These are phyloP conservation scores for Myopa testacea DNA, from an alignment of 2,888 invertebrate genomes.

Conservation along the genomic window DNA sequence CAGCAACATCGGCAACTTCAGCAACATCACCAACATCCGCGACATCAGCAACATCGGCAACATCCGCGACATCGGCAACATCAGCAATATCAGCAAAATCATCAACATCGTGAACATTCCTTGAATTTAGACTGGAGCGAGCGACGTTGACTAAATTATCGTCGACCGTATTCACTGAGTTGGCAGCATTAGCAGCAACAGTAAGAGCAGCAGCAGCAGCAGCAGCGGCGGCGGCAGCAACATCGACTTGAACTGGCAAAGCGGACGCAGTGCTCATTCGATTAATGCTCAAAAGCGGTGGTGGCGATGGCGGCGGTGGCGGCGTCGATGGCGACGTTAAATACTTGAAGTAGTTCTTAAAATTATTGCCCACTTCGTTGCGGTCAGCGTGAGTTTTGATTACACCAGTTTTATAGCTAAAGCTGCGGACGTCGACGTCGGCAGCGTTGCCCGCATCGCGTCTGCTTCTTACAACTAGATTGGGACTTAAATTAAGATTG, in stretches of 20 bases:
- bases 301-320: background rate
- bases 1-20: conserved; percentile 49
- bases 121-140: conserved; percentile 28
- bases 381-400: conserved; percentile 42
- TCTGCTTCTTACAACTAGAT: conserved; percentile 20
- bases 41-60: background rate
- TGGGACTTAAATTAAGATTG: conserved; percentile 30
- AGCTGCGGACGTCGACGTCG: conserved; percentile 38
- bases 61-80: background rate
- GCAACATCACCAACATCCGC: conserved; percentile 34
- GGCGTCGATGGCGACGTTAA: background rate
- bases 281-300: conserved; percentile 52
- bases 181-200: conserved; percentile 14
- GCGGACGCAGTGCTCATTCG: conserved; percentile 47
- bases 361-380: conserved; percentile 59
- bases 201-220: conserved; percentile 4
- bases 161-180: conserved; percentile 20
- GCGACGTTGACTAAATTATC: conserved; percentile 17
- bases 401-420: conserved; percentile 41
- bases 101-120: conserved; percentile 16
- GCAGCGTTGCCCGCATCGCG: conserved; percentile 9
- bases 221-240: conserved; percentile 35
- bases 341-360: conserved; percentile 55
- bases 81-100: background rate
- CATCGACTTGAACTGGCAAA: conserved; percentile 36